A percentile compares a stretch with the other conserved stretches of the same genome.
Conservation (phyloP, 2,888 invertebrate genomes). For the Therioaphis trifolii region DNA sequence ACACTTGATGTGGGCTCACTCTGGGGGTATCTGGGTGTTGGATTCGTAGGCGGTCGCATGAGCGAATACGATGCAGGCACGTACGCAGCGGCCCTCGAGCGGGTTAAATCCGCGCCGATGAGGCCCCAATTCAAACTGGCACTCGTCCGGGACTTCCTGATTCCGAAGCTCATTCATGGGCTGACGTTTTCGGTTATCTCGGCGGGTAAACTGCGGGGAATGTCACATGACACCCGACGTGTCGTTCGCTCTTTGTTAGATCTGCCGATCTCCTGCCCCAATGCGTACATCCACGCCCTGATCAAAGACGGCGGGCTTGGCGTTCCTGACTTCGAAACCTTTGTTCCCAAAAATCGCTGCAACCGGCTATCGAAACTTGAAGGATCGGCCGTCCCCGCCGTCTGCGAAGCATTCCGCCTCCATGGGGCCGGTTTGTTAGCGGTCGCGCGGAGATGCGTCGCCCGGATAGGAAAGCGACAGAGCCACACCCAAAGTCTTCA, state of each 20-base stretch:
- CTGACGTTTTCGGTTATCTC: not conserved
- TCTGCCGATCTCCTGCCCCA: not conserved
- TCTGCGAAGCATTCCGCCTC: not conserved
- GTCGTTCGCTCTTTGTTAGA: not conserved
- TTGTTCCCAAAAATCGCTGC: accelerated
- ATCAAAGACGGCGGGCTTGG: not conserved
- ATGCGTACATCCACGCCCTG: slow-evolving; percentile 16
- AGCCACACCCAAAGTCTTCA: too few species aligned
- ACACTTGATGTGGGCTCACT: too few species aligned
- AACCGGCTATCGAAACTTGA: not conserved
- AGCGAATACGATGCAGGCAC: too few species aligned
- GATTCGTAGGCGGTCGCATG: too few species aligned
- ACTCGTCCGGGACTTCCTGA: not conserved
- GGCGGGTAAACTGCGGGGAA: not conserved
- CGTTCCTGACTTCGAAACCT: not conserved
- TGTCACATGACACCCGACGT: not conserved
- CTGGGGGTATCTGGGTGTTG: too few species aligned
- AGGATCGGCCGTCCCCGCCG: not conserved
- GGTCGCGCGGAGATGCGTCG: not conserved
- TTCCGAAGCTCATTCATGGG: not conserved
- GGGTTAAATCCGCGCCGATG: too few species aligned
- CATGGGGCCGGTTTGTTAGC: not conserved
- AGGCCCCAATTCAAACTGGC: too few species aligned
- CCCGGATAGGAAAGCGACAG: accelerated
- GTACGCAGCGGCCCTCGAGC: too few species aligned